Conservation (phyloP, 2,113 vertebrate genomes). For the Anolis sagrei region DNA sequence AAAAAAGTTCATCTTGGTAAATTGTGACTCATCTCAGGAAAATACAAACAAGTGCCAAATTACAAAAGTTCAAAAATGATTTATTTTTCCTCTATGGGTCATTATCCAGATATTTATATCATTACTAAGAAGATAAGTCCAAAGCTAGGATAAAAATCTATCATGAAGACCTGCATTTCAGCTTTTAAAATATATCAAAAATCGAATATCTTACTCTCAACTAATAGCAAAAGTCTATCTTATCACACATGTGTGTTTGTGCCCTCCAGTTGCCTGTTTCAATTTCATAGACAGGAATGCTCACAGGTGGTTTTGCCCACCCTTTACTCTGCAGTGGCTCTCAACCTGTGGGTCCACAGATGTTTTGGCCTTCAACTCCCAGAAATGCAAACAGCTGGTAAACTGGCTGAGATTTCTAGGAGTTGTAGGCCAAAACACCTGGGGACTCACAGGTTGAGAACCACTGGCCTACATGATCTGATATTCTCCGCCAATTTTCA, state of each 20-base stretch:
- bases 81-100: constrained; percentile 65
- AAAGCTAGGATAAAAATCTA: constrained; percentile 10
- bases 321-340: too few species aligned
- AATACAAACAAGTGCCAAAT: constrained; percentile 61
- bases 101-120: constrained; percentile 41
- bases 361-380: too few species aligned
- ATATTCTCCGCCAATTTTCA: too few species aligned
- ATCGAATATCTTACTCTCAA: background rate
- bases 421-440: too few species aligned
- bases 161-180: background rate
- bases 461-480: too few species aligned
- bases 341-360: too few species aligned
- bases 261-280: too few species aligned
- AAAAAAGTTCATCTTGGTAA: constrained; percentile 56
- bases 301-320: too few species aligned
- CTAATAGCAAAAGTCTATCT: background rate
- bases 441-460: too few species aligned
- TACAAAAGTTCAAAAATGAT: constrained; percentile 55
- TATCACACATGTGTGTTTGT: background rate
- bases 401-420: too few species aligned
- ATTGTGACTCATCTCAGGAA: constrained; percentile 56
- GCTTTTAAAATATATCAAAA: background rate
- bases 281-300: too few species aligned
- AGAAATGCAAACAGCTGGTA: too few species aligned
- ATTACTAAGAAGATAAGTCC: constrained; percentile 58